Percentiles rank a stretch among this genome's conserved stretches.
phyloP scores from a whole-genome alignment of 2,888 invertebrate species.

The Serripes groenlandicus region DNA sequence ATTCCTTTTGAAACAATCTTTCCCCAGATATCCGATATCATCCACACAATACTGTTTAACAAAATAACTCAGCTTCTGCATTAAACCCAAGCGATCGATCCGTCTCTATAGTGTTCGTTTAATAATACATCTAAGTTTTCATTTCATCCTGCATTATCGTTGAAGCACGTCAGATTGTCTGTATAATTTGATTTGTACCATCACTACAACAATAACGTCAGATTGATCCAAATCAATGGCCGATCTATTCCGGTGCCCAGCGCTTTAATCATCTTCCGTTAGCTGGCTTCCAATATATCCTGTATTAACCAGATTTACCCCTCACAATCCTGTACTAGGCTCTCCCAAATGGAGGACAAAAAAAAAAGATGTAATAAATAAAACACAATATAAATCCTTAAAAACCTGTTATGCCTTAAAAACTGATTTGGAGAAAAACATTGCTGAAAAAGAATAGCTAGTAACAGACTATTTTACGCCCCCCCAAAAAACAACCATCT shows the following conservation, averaged over 20 bases:
- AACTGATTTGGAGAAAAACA: too few relatives aligned
- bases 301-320: not conserved
- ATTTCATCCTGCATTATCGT: slow-evolving; percentile 65
- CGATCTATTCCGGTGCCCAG: slow-evolving; percentile 53
- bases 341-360: not conserved
- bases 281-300: slow-evolving; percentile 2
- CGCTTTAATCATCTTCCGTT: slow-evolving; percentile 59
- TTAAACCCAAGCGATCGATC: slow-evolving; percentile 50
- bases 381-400: too few relatives aligned
- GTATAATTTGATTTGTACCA: slow-evolving; percentile 70
- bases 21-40: slow-evolving; percentile 40
- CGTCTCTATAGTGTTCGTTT: slow-evolving; percentile 51
- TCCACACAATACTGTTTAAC: slow-evolving; percentile 46
- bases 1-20: slow-evolving; percentile 40
- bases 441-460: too few relatives aligned
- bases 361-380: too few relatives aligned
- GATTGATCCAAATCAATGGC: slow-evolving; percentile 62
- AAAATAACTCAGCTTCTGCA: slow-evolving; percentile 50
- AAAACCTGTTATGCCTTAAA: too few relatives aligned
- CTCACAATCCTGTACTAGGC: not conserved
- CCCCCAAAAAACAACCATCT: too few relatives aligned
- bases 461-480: too few relatives aligned
- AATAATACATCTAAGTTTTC: slow-evolving; percentile 71
- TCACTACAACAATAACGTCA: slow-evolving; percentile 62
- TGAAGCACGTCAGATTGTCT: slow-evolving; percentile 67